These are phyloP conservation scores for Dendrolimus punctatus DNA, from an alignment of 1,140 invertebrate genomes.

Conservation along the genomic window DNA sequence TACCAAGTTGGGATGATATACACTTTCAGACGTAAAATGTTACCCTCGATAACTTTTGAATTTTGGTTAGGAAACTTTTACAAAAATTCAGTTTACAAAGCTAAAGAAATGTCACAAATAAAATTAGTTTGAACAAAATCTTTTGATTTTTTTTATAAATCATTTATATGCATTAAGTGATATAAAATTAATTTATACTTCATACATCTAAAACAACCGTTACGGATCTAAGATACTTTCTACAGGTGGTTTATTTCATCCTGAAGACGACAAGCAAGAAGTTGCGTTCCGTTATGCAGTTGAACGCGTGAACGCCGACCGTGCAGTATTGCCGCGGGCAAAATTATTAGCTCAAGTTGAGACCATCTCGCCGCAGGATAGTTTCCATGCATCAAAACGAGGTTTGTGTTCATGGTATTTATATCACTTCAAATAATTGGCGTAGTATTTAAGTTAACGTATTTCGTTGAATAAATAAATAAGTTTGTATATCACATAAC, in stretches of 20 bases:
- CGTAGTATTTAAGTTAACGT: no score
- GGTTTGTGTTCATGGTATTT: constrained; percentile 73
- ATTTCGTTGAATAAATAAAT: no score
- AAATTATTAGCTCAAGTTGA: constrained; percentile 89
- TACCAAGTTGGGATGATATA: no score
- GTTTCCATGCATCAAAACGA: constrained; percentile 92
- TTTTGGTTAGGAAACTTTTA: no score
- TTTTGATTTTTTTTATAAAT: no score
- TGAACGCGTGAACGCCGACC: constrained; percentile 89
- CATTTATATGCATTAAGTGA: neutral
- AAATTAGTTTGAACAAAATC: no score
- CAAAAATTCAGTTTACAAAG: no score
- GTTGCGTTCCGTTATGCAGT: constrained; percentile 92
- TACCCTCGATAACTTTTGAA: no score
- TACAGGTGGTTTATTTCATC: constrained; percentile 91
- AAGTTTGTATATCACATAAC: no score
- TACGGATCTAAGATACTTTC: neutral
- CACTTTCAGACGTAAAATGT: no score
- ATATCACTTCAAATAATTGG: neutral
- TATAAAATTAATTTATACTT: neutral
- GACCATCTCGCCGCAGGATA: constrained; percentile 89
- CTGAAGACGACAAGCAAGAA: constrained; percentile 86
- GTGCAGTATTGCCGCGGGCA: constrained; percentile 85
- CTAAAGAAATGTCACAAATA: no score
- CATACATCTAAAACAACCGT: no score